phyloP scores from a whole-genome alignment of 2,888 invertebrate genomes.

The Yponomeuta plumbellus region DNA sequence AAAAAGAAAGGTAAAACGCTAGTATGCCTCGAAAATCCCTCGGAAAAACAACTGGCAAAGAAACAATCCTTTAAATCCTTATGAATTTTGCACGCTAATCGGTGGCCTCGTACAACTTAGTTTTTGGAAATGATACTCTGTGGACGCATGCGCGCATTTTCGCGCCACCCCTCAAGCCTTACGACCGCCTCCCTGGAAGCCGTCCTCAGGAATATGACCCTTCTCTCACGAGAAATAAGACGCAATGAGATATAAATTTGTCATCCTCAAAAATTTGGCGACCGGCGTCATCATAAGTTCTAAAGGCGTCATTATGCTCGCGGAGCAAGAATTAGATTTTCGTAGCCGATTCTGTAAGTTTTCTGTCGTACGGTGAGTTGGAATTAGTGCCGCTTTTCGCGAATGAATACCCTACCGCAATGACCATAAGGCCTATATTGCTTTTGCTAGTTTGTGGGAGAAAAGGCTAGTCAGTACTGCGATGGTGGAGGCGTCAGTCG shows the following conservation, averaged over 20 bases:
- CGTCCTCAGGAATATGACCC: constrained; percentile 59
- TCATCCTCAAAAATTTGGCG: constrained; percentile 54
- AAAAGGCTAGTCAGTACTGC: constrained; percentile 5
- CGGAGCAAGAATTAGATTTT: constrained; percentile 68
- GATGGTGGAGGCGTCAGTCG: constrained; percentile 54
- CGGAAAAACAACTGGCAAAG: background rate
- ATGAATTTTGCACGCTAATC: constrained; percentile 28
- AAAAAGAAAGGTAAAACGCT: background rate
- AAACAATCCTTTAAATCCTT: background rate
- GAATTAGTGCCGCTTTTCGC: background rate
- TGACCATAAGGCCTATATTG: constrained; percentile 38
- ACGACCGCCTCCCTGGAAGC: constrained; percentile 69
- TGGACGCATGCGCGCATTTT: constrained; percentile 70
- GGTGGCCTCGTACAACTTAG: constrained; percentile 46
- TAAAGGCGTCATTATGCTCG: constrained; percentile 70
- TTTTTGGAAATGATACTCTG: constrained; percentile 46
- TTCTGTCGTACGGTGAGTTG: constrained; percentile 23
- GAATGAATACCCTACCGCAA: constrained; percentile 27
- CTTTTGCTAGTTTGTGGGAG: constrained; percentile 20
- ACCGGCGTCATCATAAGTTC: constrained; percentile 57
- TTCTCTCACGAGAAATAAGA: constrained; percentile 51
- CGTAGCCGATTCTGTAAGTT: constrained; percentile 51
- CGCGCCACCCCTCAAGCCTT: constrained; percentile 74
- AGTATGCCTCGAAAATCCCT: background rate
- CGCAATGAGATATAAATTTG: constrained; percentile 35